These are phyloP conservation scores for Physella acuta DNA, from an alignment of 1,140 invertebrate genomes.

Conservation along the genomic window DNA sequence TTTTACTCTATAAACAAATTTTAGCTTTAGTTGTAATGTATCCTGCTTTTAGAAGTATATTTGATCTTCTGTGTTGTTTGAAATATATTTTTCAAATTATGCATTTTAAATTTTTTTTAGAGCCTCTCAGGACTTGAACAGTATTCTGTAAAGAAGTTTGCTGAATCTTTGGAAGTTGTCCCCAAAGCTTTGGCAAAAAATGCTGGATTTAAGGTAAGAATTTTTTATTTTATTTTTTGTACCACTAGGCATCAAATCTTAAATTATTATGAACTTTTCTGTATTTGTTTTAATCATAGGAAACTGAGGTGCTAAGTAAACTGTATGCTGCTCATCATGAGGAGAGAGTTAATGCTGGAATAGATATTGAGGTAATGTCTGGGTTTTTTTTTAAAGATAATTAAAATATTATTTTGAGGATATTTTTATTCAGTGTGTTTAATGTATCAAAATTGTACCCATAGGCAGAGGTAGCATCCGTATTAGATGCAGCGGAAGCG, in stretches of 20 bases:
- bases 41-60: neutral
- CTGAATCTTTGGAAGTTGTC: constrained; percentile 84
- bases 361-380: constrained; percentile 86
- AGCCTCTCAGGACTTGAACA: constrained; percentile 93
- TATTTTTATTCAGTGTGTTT: neutral
- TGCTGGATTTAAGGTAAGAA: constrained; percentile 74
- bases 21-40: neutral
- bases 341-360: constrained; percentile 80
- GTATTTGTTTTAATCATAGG: constrained; percentile 50
- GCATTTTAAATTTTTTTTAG: constrained; percentile 32
- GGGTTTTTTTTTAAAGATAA: neutral
- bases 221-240: neutral
- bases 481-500: constrained; percentile 75
- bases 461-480: constrained; percentile 64
- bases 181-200: constrained; percentile 94
- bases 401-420: neutral
- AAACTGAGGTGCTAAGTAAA: constrained; percentile 85
- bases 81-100: neutral
- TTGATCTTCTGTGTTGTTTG: neutral
- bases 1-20: too few relatives aligned
- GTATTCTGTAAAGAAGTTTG: constrained; percentile 95
- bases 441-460: neutral
- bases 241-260: neutral
- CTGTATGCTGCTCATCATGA: constrained; percentile 89
- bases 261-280: neutral